Percentiles rank a stretch among this genome's conserved stretches.
Evolutionary conservation across 2,888 invertebrate species (phyloP).

Genomic region (Amiota communis): DNA sequence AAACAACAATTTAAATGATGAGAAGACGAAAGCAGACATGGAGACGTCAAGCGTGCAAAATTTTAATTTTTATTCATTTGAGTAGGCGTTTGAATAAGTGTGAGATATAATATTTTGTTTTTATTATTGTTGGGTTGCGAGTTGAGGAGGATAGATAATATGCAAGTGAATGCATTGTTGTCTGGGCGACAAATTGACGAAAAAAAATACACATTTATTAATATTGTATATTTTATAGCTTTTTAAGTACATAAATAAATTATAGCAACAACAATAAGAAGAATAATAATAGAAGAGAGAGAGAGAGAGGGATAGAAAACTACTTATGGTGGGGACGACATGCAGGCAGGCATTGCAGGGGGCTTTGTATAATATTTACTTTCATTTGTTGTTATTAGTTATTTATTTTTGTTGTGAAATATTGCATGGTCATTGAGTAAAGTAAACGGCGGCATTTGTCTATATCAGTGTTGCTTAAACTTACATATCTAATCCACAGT

Average conservation of each 20-base stretch:
- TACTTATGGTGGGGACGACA: too few relatives aligned
- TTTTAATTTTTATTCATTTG: background rate
- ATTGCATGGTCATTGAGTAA: slow-evolving; percentile 48
- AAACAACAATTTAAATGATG: background rate
- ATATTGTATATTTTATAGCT: background rate
- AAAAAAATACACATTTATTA: slow-evolving; percentile 2
- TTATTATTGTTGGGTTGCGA: background rate
- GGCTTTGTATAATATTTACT: background rate
- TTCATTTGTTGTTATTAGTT: slow-evolving; percentile 18
- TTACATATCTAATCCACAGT: too few relatives aligned
- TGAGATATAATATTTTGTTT: slow-evolving; percentile 25
- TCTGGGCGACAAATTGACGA: background rate
- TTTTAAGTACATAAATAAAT: background rate
- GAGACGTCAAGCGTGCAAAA: slow-evolving; percentile 31
- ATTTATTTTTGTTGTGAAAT: slow-evolving; percentile 37
- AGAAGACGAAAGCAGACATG: slow-evolving; percentile 53
- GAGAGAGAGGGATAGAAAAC: too few relatives aligned
- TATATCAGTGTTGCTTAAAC: too few relatives aligned
- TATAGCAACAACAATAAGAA: slow-evolving; percentile 16
- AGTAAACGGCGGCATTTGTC: background rate
- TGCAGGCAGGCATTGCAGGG: too few relatives aligned
- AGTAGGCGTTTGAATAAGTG: slow-evolving; percentile 12
- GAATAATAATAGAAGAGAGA: background rate
- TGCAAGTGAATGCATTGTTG: slow-evolving; percentile 23
- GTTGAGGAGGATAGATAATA: background rate